Evolutionary conservation across 1,140 invertebrate genomes (phyloP).

Genomic region (Drosophila rhopaloa): DNA sequence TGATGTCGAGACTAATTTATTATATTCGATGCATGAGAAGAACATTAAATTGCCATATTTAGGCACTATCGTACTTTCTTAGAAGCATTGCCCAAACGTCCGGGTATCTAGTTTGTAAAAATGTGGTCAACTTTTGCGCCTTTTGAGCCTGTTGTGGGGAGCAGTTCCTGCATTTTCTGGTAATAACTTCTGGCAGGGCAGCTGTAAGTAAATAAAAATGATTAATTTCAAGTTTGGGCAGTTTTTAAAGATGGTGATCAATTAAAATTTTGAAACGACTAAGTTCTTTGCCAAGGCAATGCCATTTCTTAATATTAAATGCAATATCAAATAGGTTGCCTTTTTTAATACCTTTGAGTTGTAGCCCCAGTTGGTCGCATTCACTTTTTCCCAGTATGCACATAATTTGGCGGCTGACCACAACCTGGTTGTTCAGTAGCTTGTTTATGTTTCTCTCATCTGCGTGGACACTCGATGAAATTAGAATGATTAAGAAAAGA

Average conservation of each 20-base stretch:
- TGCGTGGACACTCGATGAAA: constrained; percentile 54
- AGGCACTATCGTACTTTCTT: constrained; percentile 84
- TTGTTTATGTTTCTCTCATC: constrained; percentile 78
- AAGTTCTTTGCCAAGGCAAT: not conserved
- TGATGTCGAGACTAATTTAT: constrained; percentile 38
- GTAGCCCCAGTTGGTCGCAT: constrained; percentile 85
- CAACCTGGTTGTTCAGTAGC: constrained; percentile 75
- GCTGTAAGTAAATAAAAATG: constrained; percentile 74
- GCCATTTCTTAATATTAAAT: not conserved
- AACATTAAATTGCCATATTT: constrained; percentile 45
- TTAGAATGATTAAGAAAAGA: constrained; percentile 50
- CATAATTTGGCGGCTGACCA: constrained; percentile 84
- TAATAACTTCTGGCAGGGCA: constrained; percentile 86
- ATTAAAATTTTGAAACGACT: too few species aligned
- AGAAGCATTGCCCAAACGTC: constrained; percentile 85
- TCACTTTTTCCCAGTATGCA: constrained; percentile 85
- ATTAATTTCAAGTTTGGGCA: not conserved
- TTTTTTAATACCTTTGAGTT: constrained; percentile 84
- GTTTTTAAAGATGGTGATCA: not conserved
- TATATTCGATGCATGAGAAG: constrained; percentile 43
- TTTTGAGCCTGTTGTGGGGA: constrained; percentile 85
- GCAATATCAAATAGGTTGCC: not conserved
- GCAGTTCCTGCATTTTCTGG: constrained; percentile 85
- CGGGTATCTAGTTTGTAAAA: constrained; percentile 85
- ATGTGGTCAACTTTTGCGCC: constrained; percentile 85